Evolutionary conservation across 1,140 invertebrate genomes (phyloP).

Genomic region (Habropoda laboriosa): DNA sequence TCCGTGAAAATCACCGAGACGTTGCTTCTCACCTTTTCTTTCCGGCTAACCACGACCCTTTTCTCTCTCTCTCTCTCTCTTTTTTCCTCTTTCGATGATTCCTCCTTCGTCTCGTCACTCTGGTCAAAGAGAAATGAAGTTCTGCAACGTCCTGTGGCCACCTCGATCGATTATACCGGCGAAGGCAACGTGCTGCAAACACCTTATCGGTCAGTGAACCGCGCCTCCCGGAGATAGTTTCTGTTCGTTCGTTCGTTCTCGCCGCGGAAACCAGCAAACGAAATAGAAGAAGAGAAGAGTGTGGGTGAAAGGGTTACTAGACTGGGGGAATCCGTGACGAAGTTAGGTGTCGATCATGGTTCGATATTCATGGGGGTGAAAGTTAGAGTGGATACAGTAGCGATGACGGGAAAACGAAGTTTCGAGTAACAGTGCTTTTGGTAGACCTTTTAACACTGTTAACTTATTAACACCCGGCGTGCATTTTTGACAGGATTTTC

Average conservation of each 20-base stretch:
- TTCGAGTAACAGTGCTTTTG: no score
- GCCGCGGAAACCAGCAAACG: not conserved
- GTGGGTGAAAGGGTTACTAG: not conserved
- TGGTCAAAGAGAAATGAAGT: slow-evolving; percentile 16
- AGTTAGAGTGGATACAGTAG: no score
- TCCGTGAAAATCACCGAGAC: not conserved
- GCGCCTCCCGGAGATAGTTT: slow-evolving; percentile 3
- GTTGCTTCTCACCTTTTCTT: no score
- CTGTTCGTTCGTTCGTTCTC: not conserved
- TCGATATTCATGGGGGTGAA: not conserved
- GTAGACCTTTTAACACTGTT: no score
- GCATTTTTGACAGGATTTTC: no score
- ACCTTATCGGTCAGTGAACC: slow-evolving; percentile 47
- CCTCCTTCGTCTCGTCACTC: not conserved
- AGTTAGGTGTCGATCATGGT: not conserved
- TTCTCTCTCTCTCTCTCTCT: not conserved
- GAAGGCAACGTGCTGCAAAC: slow-evolving; percentile 40
- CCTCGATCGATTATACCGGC: slow-evolving; percentile 32
- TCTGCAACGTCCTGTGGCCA: slow-evolving; percentile 16
- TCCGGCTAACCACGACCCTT: no score
- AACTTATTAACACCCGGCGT: no score
- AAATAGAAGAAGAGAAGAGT: not conserved
- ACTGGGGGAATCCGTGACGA: not conserved
- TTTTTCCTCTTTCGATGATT: no score
- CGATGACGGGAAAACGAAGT: no score